Percentiles rank a stretch among this genome's conserved stretches.
Evolutionary conservation across 2,797 vertebrate genomes (phyloP).

Genomic region (Pangasius djambal): DNA sequence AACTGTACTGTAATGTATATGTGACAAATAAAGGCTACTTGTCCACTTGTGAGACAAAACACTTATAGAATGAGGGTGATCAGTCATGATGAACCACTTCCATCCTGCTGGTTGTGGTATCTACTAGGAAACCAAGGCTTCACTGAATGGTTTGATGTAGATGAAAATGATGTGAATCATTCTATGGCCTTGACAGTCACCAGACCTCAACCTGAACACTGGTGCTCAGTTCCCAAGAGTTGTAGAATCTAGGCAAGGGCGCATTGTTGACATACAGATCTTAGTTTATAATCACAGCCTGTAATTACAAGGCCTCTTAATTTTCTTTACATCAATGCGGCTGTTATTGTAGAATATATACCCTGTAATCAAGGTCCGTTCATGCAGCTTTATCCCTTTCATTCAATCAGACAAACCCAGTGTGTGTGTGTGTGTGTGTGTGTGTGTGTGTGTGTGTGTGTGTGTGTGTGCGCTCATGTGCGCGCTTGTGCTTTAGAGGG

Average conservation of each 20-base stretch:
- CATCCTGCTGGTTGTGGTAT: background rate
- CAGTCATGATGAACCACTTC: background rate
- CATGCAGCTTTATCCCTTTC: background rate
- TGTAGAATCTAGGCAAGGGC: background rate
- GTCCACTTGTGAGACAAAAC: background rate
- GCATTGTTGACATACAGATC: background rate
- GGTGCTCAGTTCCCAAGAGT: background rate
- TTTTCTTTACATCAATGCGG: background rate
- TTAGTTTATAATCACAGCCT: background rate
- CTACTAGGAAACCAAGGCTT: background rate
- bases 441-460: background rate
- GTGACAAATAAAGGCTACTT: background rate
- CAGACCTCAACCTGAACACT: background rate
- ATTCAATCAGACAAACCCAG: constrained; percentile 12
- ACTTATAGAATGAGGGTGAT: background rate
- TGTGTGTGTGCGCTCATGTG: constrained; percentile 6
- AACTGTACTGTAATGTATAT: no score
- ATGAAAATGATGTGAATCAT: background rate
- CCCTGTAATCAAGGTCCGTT: background rate
- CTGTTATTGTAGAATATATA: background rate
- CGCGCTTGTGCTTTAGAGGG: constrained; percentile 11
- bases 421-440: constrained; percentile 1
- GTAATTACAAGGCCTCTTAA: background rate
- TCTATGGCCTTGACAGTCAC: background rate
- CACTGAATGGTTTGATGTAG: background rate